Conservation (phyloP, 1,140 invertebrate species). For the Aphaenogaster ashmeadi region DNA sequence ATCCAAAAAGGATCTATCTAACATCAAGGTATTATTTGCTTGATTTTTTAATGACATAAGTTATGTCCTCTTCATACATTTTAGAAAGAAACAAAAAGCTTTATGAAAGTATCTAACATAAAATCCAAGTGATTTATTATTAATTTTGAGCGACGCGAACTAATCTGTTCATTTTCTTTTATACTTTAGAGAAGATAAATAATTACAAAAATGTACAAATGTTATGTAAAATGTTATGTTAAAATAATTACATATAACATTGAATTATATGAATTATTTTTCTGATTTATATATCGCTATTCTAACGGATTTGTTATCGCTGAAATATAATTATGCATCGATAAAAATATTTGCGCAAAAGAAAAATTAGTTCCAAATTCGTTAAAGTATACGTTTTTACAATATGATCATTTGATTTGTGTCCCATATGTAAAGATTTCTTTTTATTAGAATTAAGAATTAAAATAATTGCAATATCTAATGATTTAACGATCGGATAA, state of each 20-base stretch:
- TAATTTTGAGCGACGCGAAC: background rate
- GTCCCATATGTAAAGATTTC: background rate
- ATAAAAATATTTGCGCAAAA: background rate
- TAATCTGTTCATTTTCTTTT: background rate
- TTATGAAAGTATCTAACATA: background rate
- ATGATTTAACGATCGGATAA: background rate
- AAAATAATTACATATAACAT: too few relatives aligned
- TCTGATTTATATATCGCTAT: too few relatives aligned
- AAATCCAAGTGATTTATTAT: background rate
- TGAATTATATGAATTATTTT: too few relatives aligned
- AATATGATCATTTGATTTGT: too few relatives aligned
- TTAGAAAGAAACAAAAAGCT: background rate
- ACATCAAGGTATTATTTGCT: background rate
- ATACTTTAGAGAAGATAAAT: background rate
- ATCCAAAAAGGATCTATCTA: background rate
- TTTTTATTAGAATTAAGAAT: background rate
- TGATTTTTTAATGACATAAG: constrained; percentile 16
- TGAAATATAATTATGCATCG: background rate
- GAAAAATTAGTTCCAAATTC: too few relatives aligned
- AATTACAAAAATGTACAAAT: background rate
- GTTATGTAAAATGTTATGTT: background rate
- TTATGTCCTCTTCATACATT: background rate
- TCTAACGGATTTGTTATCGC: too few relatives aligned
- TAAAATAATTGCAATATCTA: background rate
- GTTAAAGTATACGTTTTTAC: too few relatives aligned